These are phyloP conservation scores for Varanus salvator DNA, from an alignment of 2,113 vertebrate species.

Conservation along the genomic window DNA sequence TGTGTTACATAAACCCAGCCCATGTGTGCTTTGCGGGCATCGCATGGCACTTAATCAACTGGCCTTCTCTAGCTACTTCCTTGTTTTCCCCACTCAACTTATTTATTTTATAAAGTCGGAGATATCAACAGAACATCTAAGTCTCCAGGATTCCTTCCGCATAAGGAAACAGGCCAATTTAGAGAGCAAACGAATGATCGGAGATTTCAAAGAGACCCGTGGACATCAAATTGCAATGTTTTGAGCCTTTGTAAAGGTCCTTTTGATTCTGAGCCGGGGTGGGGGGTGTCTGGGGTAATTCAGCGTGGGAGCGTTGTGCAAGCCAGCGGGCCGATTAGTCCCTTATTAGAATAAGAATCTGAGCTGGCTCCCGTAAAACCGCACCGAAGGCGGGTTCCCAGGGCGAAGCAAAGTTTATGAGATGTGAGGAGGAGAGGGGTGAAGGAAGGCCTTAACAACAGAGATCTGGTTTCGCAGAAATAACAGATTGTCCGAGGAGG, in stretches of 20 bases:
- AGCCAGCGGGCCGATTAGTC: background rate
- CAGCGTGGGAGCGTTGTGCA: background rate
- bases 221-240: background rate
- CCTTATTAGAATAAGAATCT: conserved; percentile 16
- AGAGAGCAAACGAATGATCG: too few relatives aligned
- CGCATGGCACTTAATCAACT: too few relatives aligned
- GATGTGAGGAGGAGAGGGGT: conserved; percentile 49
- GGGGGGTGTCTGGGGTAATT: background rate
- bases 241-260: background rate
- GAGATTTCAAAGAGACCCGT: background rate
- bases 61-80: background rate
- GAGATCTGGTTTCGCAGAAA: conserved; percentile 67
- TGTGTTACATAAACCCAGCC: too few relatives aligned
- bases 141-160: background rate
- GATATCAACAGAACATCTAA: background rate
- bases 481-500: conserved; percentile 48
- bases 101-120: background rate
- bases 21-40: too few relatives aligned
- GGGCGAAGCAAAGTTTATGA: conserved; percentile 50
- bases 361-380: background rate
- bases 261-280: background rate
- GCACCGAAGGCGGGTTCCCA: background rate
- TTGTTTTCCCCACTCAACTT: background rate
- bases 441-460: conserved; percentile 42
- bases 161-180: background rate